These are phyloP conservation scores for Ectemnius lituratus DNA, from an alignment of 2,888 invertebrate species.

Conservation along the genomic window DNA sequence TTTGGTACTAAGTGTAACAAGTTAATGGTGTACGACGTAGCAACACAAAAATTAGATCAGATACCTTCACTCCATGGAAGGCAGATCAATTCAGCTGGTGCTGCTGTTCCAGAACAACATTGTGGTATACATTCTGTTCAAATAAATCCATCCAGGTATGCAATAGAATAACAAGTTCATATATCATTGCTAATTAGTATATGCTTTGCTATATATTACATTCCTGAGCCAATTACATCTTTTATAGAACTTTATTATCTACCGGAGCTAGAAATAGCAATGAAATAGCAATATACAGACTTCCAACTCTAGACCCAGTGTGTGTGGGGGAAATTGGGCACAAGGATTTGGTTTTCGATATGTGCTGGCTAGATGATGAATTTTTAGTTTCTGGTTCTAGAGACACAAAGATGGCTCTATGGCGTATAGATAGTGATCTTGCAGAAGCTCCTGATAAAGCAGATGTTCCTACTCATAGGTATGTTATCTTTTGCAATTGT, in stretches of 20 bases:
- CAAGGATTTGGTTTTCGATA: constrained; percentile 95
- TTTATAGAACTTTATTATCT: constrained; percentile 86
- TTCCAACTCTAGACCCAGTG: constrained; percentile 96
- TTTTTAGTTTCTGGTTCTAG: constrained; percentile 96
- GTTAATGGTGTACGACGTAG: constrained; percentile 95
- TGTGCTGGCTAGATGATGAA: constrained; percentile 98
- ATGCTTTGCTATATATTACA: constrained; percentile 2
- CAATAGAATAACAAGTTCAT: neutral
- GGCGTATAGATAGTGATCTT: constrained; percentile 85
- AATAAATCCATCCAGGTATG: constrained; percentile 89
- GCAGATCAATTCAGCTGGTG: constrained; percentile 79
- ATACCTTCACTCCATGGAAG: constrained; percentile 90
- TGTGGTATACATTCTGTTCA: constrained; percentile 96
- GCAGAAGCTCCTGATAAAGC: constrained; percentile 78
- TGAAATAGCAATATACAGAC: constrained; percentile 92
- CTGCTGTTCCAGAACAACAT: constrained; percentile 83
- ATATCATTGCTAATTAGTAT: neutral
- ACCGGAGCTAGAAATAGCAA: constrained; percentile 95
- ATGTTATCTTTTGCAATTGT: neutral
- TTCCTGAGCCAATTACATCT: neutral
- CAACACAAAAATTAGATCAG: constrained; percentile 90
- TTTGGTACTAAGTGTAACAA: constrained; percentile 99
- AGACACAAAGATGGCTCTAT: constrained; percentile 93
- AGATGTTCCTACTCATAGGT: constrained; percentile 79
- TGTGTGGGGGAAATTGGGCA: constrained; percentile 95